A percentile compares a stretch with the other conserved stretches of the same genome.
Evolutionary conservation across 2,113 vertebrate genomes (phyloP).

Genomic region (Ceyx melanurus): DNA sequence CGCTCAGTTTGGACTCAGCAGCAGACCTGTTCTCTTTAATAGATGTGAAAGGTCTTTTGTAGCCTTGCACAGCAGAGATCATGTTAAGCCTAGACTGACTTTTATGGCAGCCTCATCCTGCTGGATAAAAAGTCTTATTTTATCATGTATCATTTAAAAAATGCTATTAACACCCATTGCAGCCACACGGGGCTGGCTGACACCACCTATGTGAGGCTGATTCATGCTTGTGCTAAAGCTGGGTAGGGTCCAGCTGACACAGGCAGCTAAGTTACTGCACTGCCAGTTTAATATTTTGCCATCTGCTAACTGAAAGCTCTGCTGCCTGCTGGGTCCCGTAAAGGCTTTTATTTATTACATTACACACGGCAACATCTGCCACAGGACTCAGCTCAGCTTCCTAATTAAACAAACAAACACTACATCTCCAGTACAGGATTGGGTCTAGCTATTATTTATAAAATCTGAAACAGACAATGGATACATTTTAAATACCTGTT

Average conservation of each 20-base stretch:
- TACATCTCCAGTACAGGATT: conserved; percentile 22
- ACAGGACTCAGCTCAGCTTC: conserved; percentile 55
- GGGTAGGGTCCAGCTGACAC: conserved; percentile 70
- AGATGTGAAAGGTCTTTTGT: not conserved
- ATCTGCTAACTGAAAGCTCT: conserved; percentile 79
- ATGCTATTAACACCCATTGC: not conserved
- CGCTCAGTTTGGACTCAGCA: not conserved
- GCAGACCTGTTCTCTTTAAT: not conserved
- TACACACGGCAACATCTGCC: conserved; percentile 81
- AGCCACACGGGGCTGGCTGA: not conserved
- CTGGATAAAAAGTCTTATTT: not conserved
- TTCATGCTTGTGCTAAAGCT: conserved; percentile 54
- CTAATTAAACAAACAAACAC: conserved; percentile 80
- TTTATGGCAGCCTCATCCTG: not conserved
- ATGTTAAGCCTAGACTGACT: not conserved
- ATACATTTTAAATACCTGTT: not conserved
- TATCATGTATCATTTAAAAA: not conserved
- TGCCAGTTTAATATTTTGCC: conserved; percentile 80
- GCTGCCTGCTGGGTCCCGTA: conserved; percentile 78
- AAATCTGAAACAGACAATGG: not conserved
- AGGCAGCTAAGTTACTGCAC: conserved; percentile 63
- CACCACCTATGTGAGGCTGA: conserved; percentile 47
- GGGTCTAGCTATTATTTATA: conserved; percentile 20
- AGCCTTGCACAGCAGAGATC: not conserved
- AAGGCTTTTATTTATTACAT: conserved; percentile 83